Percentiles rank a stretch among this genome's conserved stretches.
These are phyloP conservation scores for Madoqua kirkii DNA, from an alignment of 2,113 vertebrate species.

Conservation along the genomic window DNA sequence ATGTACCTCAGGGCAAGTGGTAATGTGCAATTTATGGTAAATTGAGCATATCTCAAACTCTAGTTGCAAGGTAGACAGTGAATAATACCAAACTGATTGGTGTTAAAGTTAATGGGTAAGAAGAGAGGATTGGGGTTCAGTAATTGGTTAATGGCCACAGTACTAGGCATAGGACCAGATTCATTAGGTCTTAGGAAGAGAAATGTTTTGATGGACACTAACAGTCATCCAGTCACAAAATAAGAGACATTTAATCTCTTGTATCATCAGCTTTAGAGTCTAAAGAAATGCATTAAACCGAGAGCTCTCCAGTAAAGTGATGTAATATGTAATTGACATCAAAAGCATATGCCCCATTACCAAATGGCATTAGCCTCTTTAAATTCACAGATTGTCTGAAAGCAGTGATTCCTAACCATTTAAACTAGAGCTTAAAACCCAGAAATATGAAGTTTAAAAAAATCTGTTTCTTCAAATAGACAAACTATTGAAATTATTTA, in stretches of 20 bases:
- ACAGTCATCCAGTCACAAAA: background rate
- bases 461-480: background rate
- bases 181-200: background rate
- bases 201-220: constrained; percentile 19
- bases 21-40: background rate
- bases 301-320: background rate
- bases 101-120: background rate
- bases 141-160: constrained; percentile 23
- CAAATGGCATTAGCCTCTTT: background rate
- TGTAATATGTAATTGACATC: background rate
- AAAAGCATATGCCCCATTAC: background rate
- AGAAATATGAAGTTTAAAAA: background rate
- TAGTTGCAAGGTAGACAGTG: background rate
- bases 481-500: background rate
- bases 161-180: background rate
- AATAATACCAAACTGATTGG: background rate
- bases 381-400: background rate
- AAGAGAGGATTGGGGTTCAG: background rate
- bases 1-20: background rate
- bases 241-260: constrained; percentile 11
- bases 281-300: background rate
- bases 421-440: background rate
- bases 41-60: background rate
- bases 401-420: background rate
- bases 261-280: background rate